Evolutionary conservation across 2,797 vertebrate species (phyloP).

Genomic region (Anas flavirostris): DNA sequence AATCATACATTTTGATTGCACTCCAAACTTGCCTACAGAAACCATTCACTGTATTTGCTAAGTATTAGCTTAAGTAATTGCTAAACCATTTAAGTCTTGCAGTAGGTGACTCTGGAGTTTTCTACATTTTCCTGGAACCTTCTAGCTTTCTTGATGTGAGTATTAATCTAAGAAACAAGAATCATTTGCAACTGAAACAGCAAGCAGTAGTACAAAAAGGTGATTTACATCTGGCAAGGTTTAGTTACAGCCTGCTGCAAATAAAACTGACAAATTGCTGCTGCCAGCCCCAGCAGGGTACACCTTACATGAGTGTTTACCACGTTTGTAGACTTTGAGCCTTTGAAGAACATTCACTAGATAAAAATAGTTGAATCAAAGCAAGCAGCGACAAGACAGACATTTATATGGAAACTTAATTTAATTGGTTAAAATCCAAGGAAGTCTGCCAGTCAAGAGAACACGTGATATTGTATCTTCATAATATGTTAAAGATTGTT

Average conservation of each 20-base stretch:
- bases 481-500: background rate
- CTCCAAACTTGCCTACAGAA: background rate
- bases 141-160: background rate
- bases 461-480: background rate
- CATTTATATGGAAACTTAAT: background rate
- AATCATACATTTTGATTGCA: background rate
- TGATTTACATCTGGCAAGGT: background rate
- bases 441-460: background rate
- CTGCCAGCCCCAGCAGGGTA: conserved; percentile 15
- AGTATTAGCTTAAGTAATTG: background rate
- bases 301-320: background rate
- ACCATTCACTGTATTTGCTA: background rate
- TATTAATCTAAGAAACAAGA: conserved; percentile 1
- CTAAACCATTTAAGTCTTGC: background rate
- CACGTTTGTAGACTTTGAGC: background rate
- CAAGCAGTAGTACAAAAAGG: background rate
- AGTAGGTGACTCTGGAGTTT: background rate
- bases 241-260: conserved; percentile 32
- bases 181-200: conserved; percentile 9
- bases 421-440: background rate
- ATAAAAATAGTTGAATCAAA: background rate
- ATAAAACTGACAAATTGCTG: conserved; percentile 35
- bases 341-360: background rate
- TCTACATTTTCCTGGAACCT: background rate
- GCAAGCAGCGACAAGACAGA: background rate